phyloP scores from a whole-genome alignment of 2,888 invertebrate species.

The Aproaerema taeniolella region DNA sequence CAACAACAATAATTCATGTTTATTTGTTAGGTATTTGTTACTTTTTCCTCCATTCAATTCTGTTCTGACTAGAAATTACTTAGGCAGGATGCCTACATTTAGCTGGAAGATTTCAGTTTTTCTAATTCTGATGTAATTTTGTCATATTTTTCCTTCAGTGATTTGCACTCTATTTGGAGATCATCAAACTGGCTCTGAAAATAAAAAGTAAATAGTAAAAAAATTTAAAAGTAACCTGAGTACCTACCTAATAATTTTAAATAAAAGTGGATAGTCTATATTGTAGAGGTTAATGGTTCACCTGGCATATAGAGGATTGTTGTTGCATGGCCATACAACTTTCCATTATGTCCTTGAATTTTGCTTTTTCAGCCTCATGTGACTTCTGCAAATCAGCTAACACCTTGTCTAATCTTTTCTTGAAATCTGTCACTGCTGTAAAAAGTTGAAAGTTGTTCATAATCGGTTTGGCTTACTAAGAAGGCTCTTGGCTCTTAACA shows the following conservation, averaged over 20 bases:
- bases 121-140: slow-evolving; percentile 30
- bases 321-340: slow-evolving; percentile 61
- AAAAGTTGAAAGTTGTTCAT: no score
- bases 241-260: not conserved
- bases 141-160: slow-evolving; percentile 43
- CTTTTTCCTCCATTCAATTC: no score
- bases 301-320: slow-evolving; percentile 55
- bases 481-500: no score
- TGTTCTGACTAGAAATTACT: no score
- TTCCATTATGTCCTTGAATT: slow-evolving; percentile 56
- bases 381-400: slow-evolving; percentile 50
- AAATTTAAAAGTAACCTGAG: not conserved
- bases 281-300: slow-evolving; percentile 18
- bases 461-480: no score
- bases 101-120: slow-evolving; percentile 20
- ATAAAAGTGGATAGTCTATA: not conserved
- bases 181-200: slow-evolving; percentile 66
- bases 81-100: no score
- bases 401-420: slow-evolving; percentile 54
- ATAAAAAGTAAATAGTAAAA: slow-evolving; percentile 2
- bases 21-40: no score
- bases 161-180: slow-evolving; percentile 54
- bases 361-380: slow-evolving; percentile 46
- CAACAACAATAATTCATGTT: no score
- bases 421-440: slow-evolving; percentile 62